Conservation (phyloP, 2,797 vertebrate genomes). For the Enteromius fasciolatus region DNA sequence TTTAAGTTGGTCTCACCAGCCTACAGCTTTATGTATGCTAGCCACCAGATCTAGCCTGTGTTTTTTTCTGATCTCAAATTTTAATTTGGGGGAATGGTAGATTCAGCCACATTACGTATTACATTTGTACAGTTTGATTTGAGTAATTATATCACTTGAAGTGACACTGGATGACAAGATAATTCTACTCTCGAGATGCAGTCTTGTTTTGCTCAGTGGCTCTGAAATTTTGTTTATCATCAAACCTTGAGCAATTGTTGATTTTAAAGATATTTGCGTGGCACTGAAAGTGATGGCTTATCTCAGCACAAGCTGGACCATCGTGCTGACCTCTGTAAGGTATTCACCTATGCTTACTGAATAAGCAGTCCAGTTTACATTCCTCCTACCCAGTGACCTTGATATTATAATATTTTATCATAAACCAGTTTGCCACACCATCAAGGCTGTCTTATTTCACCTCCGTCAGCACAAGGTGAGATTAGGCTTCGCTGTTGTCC, state of each 20-base stretch:
- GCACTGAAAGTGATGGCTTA: constrained; percentile 4
- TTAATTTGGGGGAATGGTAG: not conserved
- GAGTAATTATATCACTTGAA: constrained; percentile 38
- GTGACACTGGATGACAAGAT: constrained; percentile 45
- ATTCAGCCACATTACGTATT: not conserved
- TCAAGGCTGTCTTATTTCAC: constrained; percentile 32
- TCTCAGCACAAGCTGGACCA: not conserved
- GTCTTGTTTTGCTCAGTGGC: not conserved
- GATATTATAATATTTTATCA: constrained; percentile 19
- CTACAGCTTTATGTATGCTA: not conserved
- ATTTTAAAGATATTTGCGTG: not conserved
- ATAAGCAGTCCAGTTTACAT: constrained; percentile 13
- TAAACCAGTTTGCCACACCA: constrained; percentile 25
- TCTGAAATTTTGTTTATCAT: constrained; percentile 27
- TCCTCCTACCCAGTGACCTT: not conserved
- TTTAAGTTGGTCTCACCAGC: not conserved
- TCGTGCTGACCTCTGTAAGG: constrained; percentile 3
- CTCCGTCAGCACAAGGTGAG: not conserved
- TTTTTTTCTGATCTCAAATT: not conserved
- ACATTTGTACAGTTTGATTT: constrained; percentile 33
- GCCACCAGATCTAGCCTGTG: not conserved
- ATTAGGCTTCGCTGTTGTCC: not conserved
- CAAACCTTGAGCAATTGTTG: constrained; percentile 22
- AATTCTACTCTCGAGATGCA: constrained; percentile 36
- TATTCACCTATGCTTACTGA: constrained; percentile 6